Conservation (phyloP, 1,140 invertebrate species). For the Saxidomus purpurata region DNA sequence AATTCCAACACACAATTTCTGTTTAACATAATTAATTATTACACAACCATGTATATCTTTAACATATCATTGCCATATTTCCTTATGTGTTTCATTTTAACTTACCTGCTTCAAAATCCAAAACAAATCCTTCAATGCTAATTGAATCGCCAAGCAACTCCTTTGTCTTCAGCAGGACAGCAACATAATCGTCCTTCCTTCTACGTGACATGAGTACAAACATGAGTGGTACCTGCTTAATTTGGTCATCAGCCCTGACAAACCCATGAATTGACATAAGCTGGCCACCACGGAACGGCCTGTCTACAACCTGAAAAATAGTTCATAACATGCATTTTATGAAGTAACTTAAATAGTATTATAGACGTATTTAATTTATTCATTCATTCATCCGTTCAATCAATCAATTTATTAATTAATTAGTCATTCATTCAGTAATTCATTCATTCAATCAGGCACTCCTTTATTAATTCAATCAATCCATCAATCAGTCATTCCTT, state of each 20-base stretch:
- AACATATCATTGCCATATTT: not conserved
- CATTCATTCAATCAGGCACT: no score
- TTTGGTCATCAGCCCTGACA: not conserved
- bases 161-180: not conserved
- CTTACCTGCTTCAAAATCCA: slow-evolving; percentile 65
- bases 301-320: slow-evolving; percentile 40
- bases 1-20: not conserved
- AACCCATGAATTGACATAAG: slow-evolving; percentile 58
- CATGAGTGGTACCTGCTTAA: slow-evolving; percentile 29
- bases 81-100: not conserved
- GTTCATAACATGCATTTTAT: no score
- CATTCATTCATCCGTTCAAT: no score
- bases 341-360: no score
- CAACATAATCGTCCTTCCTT: slow-evolving; percentile 32
- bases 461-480: no score
- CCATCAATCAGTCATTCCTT: not conserved
- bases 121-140: slow-evolving; percentile 30
- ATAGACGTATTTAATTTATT: no score
- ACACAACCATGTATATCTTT: not conserved
- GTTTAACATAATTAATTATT: not conserved
- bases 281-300: slow-evolving; percentile 43
- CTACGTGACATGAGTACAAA: slow-evolving; percentile 49
- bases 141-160: not conserved
- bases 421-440: no score
- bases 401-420: no score